These are phyloP conservation scores for Glossophaga mutica DNA, from an alignment of 2,797 vertebrate genomes.

Conservation along the genomic window DNA sequence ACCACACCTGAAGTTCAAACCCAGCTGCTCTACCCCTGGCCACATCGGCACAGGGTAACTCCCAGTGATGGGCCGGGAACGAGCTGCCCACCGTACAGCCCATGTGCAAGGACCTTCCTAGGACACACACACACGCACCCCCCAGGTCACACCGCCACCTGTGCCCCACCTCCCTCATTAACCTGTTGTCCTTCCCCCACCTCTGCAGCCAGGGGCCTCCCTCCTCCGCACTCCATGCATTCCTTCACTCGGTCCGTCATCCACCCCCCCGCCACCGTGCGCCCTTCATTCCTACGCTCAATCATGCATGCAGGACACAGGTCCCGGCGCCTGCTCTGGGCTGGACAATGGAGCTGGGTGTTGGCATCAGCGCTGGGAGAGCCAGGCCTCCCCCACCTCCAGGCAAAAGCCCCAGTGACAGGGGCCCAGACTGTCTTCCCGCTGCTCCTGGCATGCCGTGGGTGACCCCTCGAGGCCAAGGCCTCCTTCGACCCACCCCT, in stretches of 20 bases:
- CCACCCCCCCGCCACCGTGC: background rate
- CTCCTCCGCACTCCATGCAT: background rate
- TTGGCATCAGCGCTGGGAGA: background rate
- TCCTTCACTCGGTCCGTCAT: background rate
- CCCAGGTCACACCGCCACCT: background rate
- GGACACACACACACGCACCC: background rate
- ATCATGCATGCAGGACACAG: background rate
- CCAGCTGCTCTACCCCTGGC: background rate
- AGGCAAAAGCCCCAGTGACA: background rate
- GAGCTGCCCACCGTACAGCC: background rate
- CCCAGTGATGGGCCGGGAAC: background rate
- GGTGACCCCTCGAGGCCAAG: background rate
- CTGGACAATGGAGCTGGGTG: background rate
- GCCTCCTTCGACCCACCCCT: background rate
- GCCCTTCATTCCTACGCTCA: background rate
- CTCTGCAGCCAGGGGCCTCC: background rate
- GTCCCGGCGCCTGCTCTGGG: background rate
- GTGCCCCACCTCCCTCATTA: fast-evolving
- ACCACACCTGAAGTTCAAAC: background rate
- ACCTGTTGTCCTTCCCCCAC: background rate
- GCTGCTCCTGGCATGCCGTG: background rate
- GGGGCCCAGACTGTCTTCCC: background rate
- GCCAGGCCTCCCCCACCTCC: background rate
- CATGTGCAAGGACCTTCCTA: background rate
- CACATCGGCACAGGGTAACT: background rate